phyloP scores from a whole-genome alignment of 2,888 invertebrate species.

The Clitarchus hookeri region DNA sequence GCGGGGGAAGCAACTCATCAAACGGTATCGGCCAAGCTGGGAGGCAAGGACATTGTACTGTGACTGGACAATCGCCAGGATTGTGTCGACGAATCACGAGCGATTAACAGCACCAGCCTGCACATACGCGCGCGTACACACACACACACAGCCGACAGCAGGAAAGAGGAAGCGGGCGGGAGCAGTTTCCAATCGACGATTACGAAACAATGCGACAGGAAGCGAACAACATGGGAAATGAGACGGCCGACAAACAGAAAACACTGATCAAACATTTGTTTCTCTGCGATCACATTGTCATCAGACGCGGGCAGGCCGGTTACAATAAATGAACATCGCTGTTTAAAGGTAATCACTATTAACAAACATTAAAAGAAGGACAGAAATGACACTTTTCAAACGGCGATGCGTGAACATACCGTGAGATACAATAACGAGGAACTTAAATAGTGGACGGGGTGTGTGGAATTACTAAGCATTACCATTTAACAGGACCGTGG shows the following conservation, averaged over 20 bases:
- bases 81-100: conserved; percentile 3
- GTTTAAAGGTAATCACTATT: neutral
- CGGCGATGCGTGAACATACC: no score
- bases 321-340: neutral
- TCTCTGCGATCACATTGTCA: neutral
- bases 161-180: neutral
- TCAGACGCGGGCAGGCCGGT: neutral
- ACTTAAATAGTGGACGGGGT: no score
- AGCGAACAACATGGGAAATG: neutral
- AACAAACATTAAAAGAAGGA: neutral
- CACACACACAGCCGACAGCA: neutral
- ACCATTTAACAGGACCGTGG: no score
- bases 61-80: neutral
- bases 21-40: neutral
- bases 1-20: neutral
- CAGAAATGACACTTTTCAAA: neutral
- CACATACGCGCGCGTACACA: no score
- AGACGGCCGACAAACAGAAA: neutral
- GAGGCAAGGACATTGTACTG: neutral
- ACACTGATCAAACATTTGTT: neutral
- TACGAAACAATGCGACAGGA: neutral
- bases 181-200: neutral
- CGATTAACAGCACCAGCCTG: neutral
- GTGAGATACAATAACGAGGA: no score
- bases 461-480: no score